phyloP scores from a whole-genome alignment of 2,888 invertebrate genomes.

The Pogonocherus hispidulus region DNA sequence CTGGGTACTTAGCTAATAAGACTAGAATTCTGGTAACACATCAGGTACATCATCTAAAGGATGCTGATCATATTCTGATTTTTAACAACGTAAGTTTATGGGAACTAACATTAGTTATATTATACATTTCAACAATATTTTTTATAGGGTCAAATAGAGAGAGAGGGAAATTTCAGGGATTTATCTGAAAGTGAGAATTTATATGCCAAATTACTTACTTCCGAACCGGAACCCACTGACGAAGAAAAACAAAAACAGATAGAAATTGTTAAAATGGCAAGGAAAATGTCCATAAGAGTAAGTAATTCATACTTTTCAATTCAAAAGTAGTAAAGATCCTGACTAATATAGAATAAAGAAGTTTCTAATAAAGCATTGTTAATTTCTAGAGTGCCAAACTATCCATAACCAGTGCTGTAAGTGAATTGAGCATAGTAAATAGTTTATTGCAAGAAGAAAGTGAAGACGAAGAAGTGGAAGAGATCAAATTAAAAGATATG shows the following conservation, averaged over 20 bases:
- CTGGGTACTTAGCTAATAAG: constrained; percentile 75
- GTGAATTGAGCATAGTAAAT: constrained; percentile 66
- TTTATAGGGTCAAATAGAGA: constrained; percentile 70
- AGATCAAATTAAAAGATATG: constrained; percentile 71
- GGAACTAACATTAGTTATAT: background rate
- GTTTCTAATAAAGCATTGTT: too few species aligned
- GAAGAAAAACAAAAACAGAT: constrained; percentile 58
- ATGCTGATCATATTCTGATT: constrained; percentile 77
- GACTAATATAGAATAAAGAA: too few species aligned
- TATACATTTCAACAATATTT: too few species aligned
- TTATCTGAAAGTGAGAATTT: constrained; percentile 68
- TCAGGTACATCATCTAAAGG: constrained; percentile 85
- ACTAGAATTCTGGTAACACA: constrained; percentile 87
- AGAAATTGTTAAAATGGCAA: constrained; percentile 54
- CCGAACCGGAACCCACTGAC: constrained; percentile 65
- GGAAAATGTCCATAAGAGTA: constrained; percentile 59
- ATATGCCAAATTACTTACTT: constrained; percentile 69
- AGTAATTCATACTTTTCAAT: background rate
- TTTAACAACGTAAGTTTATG: constrained; percentile 72
- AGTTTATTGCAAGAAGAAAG: constrained; percentile 63
- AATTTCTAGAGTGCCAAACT: constrained; percentile 60
- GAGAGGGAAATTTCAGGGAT: constrained; percentile 68
- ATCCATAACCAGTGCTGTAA: constrained; percentile 62
- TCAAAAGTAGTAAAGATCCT: too few species aligned
- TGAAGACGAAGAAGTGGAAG: constrained; percentile 57